Evolutionary conservation across 2,888 invertebrate species (phyloP), one percentile per base, ranked within the genome.

Genomic region (Sinohyriopsis cumingii): DNA sequence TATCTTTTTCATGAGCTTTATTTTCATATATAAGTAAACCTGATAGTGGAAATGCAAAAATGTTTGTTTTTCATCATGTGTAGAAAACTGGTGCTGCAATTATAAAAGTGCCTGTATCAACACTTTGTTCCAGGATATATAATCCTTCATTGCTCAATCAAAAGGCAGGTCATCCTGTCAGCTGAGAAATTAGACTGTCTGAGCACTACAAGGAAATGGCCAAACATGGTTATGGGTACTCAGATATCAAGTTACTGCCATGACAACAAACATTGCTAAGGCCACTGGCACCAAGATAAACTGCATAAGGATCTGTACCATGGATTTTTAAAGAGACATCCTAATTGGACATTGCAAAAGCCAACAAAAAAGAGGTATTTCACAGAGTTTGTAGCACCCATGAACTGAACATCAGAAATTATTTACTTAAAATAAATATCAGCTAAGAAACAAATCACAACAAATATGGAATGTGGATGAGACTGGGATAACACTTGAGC

Each of bases 401-500:
- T 61, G 24, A 61, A 24, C 12, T 12, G 25, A 61, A 61, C 25
- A 25, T 61, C 61, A 61, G 18, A 20, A 61, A 25, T 18, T 61
- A 61, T 61, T 61, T 24, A 2, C 25, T 24, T 2, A 1, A 61
- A 22, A 24, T 20, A 61, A 61, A 22, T 61, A 61, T 61, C 24
- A 28, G 22, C 61, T 61, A 7, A 61, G 18, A 61, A 61, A 61
- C 7, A 61, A 61, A 20, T 18, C 18, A 18, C 24, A 61, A 61
- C 61, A 61, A 61, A 61, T 61, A 61, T 61, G 61, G 61, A 61
- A 61, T 61, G 61, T 61, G 25, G 61, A 61, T 25, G 61, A 61
- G 25, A 61, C 61, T 22, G 61, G 61, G 25, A 61, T 61, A 24
- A 61, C 28, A 61, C 25, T 61, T 15, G 61, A 61, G 18, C 61